Percentiles rank a stretch among this genome's conserved stretches.
These are phyloP conservation scores for Drosophila albomicans DNA, from an alignment of 1,140 invertebrate genomes.

Conservation along the genomic window DNA sequence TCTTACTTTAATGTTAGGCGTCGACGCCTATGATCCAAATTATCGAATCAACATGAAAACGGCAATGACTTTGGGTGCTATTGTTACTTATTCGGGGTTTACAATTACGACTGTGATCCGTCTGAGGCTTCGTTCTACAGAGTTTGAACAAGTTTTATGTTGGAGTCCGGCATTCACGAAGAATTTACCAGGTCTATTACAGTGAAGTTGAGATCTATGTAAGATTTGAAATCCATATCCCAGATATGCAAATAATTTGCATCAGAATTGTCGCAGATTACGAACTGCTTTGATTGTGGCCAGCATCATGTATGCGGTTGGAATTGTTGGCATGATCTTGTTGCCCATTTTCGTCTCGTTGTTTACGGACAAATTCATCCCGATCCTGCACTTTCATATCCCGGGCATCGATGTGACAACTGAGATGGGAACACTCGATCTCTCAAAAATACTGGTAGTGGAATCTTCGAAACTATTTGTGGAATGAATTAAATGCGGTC, in stretches of 20 bases:
- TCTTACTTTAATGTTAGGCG: slow-evolving; percentile 27
- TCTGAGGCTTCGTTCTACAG: slow-evolving; percentile 42
- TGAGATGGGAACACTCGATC: slow-evolving; percentile 7
- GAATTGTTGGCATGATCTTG: slow-evolving; percentile 24
- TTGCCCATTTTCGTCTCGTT: background rate
- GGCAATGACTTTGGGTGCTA: background rate
- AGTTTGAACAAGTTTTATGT: slow-evolving; percentile 40
- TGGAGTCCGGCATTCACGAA: background rate
- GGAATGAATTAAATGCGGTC: too few species aligned
- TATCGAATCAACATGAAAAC: slow-evolving; percentile 50
- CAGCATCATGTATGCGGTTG: slow-evolving; percentile 23
- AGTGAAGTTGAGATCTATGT: slow-evolving; percentile 14
- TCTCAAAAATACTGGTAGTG: too few species aligned
- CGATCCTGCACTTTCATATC: slow-evolving; percentile 51
- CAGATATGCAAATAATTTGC: slow-evolving; percentile 20
- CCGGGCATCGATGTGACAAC: slow-evolving; percentile 50
- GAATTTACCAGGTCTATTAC: background rate
- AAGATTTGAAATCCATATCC: slow-evolving; percentile 33
- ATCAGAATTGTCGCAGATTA: slow-evolving; percentile 17
- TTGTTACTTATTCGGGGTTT: slow-evolving; percentile 33
- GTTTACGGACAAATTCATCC: background rate
- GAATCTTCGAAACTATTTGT: too few species aligned
- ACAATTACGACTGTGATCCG: slow-evolving; percentile 35
- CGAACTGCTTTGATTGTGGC: slow-evolving; percentile 3
- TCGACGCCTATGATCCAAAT: slow-evolving; percentile 39